Conservation (phyloP, 2,888 invertebrate genomes). For the Seira musarum region DNA sequence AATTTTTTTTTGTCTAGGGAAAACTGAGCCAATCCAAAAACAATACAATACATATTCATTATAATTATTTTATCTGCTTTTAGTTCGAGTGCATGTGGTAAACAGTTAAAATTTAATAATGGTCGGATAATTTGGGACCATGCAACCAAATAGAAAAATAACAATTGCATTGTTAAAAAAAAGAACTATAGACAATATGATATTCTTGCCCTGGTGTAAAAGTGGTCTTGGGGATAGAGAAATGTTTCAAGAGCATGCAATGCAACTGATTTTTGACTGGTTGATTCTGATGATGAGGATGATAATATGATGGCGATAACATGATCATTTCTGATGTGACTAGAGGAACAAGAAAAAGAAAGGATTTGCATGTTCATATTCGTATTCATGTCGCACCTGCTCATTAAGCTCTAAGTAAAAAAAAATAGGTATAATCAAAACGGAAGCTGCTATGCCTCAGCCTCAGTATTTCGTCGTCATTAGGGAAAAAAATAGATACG, state of each 20-base stretch:
- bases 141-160: conserved; percentile 55
- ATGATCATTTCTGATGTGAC: neutral
- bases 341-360: neutral
- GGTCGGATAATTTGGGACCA: conserved; percentile 47
- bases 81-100: neutral
- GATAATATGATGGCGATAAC: conserved; percentile 10
- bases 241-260: conserved; percentile 53
- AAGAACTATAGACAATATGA: neutral
- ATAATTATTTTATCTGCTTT: conserved; percentile 8
- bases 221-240: conserved; percentile 28
- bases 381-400: neutral
- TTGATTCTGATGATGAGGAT: conserved; percentile 38
- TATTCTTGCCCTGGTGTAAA: too few relatives aligned
- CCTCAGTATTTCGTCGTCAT: neutral
- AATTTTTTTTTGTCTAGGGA: neutral
- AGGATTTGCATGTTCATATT: neutral
- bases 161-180: conserved; percentile 38
- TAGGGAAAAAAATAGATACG: neutral
- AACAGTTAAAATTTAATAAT: conserved; percentile 37
- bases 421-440: neutral
- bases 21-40: conserved; percentile 4
- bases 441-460: neutral
- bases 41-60: conserved; percentile 9
- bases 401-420: neutral
- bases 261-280: conserved; percentile 16